These are phyloP conservation scores for Triplophysa rosa DNA, from an alignment of 2,113 vertebrate species.

Conservation along the genomic window DNA sequence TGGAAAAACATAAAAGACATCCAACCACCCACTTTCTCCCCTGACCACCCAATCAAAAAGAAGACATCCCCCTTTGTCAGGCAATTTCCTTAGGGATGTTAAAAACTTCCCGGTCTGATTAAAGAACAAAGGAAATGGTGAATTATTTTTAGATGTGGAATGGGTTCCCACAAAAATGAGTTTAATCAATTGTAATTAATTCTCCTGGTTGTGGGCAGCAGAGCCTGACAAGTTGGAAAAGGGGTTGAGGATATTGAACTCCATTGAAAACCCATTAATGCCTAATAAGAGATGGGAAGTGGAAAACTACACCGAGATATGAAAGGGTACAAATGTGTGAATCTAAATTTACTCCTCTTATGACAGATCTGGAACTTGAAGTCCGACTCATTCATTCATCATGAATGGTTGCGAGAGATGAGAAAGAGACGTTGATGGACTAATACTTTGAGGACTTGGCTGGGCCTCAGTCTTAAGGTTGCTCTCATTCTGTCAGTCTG, in stretches of 20 bases:
- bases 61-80: slow-evolving; percentile 55
- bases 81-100: slow-evolving; percentile 51
- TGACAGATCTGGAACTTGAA: slow-evolving; percentile 31
- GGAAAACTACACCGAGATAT: slow-evolving; percentile 37
- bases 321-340: slow-evolving; percentile 39
- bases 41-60: slow-evolving; percentile 23
- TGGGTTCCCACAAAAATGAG: slow-evolving; percentile 47
- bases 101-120: slow-evolving; percentile 53
- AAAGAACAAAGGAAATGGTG: slow-evolving; percentile 56
- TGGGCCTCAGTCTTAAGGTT: slow-evolving; percentile 9
- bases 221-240: slow-evolving; percentile 50
- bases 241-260: slow-evolving; percentile 57
- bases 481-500: slow-evolving; percentile 29
- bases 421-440: slow-evolving; percentile 25
- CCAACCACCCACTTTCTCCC: slow-evolving; percentile 37
- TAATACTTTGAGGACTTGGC: slow-evolving; percentile 1
- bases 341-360: slow-evolving; percentile 31
- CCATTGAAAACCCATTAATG: slow-evolving; percentile 57
- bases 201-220: slow-evolving; percentile 53
- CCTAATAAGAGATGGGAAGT: slow-evolving; percentile 44
- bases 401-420: slow-evolving; percentile 15
- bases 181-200: slow-evolving; percentile 64
- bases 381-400: not conserved
- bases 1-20: slow-evolving; percentile 41
- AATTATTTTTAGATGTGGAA: slow-evolving; percentile 59